Percentiles rank a stretch among this genome's conserved stretches.
Evolutionary conservation across 2,797 vertebrate genomes (phyloP).

Genomic region (Falco rusticolus): DNA sequence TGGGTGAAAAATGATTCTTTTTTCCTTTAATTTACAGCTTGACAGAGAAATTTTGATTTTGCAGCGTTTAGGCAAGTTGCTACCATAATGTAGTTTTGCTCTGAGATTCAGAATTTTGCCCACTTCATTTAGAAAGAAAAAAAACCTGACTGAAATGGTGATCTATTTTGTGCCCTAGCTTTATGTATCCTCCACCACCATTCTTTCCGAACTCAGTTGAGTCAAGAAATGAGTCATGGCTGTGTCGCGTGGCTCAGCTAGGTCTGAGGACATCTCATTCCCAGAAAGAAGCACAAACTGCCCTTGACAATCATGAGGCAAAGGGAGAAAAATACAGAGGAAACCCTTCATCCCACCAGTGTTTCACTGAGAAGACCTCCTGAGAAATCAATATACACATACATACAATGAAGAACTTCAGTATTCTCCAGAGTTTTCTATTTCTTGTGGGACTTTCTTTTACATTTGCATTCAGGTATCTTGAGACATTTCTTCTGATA

Average conservation of each 20-base stretch:
- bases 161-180: neutral
- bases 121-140: slow-evolving; percentile 30
- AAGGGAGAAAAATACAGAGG: neutral
- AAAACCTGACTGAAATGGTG: neutral
- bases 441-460: neutral
- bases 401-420: neutral
- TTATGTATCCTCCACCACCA: slow-evolving; percentile 21
- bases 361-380: neutral
- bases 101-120: slow-evolving; percentile 36
- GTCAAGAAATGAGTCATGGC: slow-evolving; percentile 57
- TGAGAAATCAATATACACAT: neutral
- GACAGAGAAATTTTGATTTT: slow-evolving; percentile 30
- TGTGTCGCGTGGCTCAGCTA: slow-evolving; percentile 11
- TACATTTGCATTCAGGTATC: neutral
- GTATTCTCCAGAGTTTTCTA: neutral
- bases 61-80: slow-evolving; percentile 27
- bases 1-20: slow-evolving; percentile 48
- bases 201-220: slow-evolving; percentile 33
- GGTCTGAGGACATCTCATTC: slow-evolving; percentile 18
- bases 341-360: neutral
- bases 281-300: neutral
- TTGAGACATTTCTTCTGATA: neutral
- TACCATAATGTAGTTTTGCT: slow-evolving; percentile 40
- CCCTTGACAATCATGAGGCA: neutral
- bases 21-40: slow-evolving; percentile 38